A percentile compares a stretch with the other conserved stretches of the same genome.
Evolutionary conservation across 1,140 invertebrate species (phyloP).

Genomic region (Meloidogyne floridensis): DNA sequence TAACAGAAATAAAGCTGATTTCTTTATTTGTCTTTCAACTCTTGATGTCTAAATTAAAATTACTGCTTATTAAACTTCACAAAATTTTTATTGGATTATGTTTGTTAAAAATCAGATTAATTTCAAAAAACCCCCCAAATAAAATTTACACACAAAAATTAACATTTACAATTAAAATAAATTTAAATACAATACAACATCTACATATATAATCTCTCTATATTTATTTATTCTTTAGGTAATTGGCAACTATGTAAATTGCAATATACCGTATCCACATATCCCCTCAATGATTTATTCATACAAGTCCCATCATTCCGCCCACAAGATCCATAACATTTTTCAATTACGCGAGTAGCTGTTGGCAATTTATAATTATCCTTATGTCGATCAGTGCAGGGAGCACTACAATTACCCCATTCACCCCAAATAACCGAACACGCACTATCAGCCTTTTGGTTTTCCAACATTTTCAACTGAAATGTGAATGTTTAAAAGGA

Average conservation of each 20-base stretch:
- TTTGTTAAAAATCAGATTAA: too few relatives aligned
- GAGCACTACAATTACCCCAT: not conserved
- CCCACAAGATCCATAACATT: not conserved
- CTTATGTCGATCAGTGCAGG: not conserved
- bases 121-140: too few relatives aligned
- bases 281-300: not conserved
- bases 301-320: not conserved
- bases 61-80: too few relatives aligned
- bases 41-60: too few relatives aligned
- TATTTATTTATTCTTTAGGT: not conserved
- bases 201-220: not conserved
- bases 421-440: conserved; percentile 1
- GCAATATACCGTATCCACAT: not conserved
- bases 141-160: not conserved
- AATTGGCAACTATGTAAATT: not conserved
- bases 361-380: not conserved
- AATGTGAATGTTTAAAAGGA: not conserved
- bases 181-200: not conserved
- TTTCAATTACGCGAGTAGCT: not conserved
- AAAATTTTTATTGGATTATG: too few relatives aligned
- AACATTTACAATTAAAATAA: not conserved
- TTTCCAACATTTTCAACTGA: not conserved
- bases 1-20: too few relatives aligned
- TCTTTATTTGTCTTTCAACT: too few relatives aligned
- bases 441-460: not conserved